Base-by-base conservation (phyloP, 2,113 vertebrate genomes). In the Oxyruncus cristatus region DNA sequence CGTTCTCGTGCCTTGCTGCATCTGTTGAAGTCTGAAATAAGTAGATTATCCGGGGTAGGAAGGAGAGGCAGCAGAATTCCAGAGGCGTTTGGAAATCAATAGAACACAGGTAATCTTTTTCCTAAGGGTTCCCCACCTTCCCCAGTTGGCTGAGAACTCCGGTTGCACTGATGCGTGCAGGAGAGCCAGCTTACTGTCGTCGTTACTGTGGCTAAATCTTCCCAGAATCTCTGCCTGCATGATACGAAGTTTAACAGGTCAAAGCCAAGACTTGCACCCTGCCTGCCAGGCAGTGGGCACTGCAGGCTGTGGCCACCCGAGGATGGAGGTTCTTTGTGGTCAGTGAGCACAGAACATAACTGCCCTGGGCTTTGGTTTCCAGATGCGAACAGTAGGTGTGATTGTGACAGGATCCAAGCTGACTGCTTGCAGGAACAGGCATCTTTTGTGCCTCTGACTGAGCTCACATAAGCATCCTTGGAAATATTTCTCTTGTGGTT, bases 271-370 rank as follows among this genome's bases (percentile, higher is more conserved):
- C 33, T 72, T 68, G 20, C 0, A 3, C 46, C 26, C 24, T 8
- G 2, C 8, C 11, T 59, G 46, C 22, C 26, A 32, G n/a, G 33
- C 30, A 22, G 22, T 14, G 47, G 66, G 20, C 35, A 18, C 11
- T 61, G 86, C 44, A 0, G 9, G 0, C 47, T 16, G 19, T 21
- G 61, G 9, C 26, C 22, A 4, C 35, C 16, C 0, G 0, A 77
- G 72, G 9, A 6, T n/a, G 55, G 32, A 46, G 5, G 27, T 5
- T 53, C 26, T 39, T 28, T 46, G 39, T 86, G 56, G 30, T 50
- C 56, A 37, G 65, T 20, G 71, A 67, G 47, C 47, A 30, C n/a
- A 73, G 89, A 50, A 8, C 4, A 4, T 6, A 26, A 21, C 53
- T 80, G 53, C 13, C 32, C 44, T 37, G 28, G 78, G 28, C 52